Evolutionary conservation across 2,888 invertebrate genomes (phyloP).

Genomic region (Limnephilus lunatus): DNA sequence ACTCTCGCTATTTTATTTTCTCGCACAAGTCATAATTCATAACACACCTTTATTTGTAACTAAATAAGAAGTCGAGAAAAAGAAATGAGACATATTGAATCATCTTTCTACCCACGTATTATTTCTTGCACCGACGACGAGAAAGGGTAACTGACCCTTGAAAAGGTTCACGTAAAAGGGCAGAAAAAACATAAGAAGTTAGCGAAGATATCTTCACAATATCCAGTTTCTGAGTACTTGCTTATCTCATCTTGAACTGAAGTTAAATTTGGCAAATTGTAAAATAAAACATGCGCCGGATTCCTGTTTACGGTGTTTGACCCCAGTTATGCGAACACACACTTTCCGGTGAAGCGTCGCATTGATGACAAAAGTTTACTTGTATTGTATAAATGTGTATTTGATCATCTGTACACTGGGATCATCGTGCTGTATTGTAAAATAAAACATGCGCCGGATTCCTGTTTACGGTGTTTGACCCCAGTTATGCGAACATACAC

Average conservation of each 20-base stretch:
- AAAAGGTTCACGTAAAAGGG: background rate
- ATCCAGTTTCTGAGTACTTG: background rate
- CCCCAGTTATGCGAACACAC: background rate
- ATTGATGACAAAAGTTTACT: background rate
- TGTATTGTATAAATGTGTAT: background rate
- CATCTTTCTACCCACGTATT: background rate
- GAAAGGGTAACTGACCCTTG: background rate
- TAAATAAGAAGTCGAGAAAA: background rate
- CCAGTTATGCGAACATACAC: too few species aligned
- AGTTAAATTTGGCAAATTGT: background rate
- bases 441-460: too few species aligned
- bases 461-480: too few species aligned
- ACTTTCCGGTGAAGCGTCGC: background rate
- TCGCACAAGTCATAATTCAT: background rate
- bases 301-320: background rate
- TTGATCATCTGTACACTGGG: too few species aligned
- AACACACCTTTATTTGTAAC: background rate
- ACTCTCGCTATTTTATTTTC: too few species aligned
- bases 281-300: background rate
- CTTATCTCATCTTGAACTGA: background rate
- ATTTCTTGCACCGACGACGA: background rate
- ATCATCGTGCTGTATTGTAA: too few species aligned
- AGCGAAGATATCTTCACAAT: background rate
- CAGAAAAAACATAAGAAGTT: background rate
- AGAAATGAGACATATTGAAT: background rate